Percentiles rank a stretch among this genome's conserved stretches.
Evolutionary conservation across 2,888 invertebrate species (phyloP).

Genomic region (Oscheius sp.): DNA sequence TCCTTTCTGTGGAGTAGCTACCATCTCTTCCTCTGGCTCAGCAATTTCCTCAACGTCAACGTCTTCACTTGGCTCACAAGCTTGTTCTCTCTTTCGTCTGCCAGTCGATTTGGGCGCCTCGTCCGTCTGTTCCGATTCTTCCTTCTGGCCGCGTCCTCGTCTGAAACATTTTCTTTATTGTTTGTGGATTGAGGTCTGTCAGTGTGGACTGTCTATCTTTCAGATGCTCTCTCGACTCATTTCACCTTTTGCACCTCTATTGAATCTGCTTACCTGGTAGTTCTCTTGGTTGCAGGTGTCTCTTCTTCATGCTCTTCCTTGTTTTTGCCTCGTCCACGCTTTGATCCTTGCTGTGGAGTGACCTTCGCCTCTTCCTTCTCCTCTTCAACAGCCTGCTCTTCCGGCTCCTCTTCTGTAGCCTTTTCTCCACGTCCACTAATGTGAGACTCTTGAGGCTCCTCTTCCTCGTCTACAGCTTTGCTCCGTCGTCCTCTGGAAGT

Average conservation of each 20-base stretch:
- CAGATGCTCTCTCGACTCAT: too few species aligned
- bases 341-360: not conserved
- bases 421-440: conserved; percentile 8
- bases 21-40: conserved; percentile 29
- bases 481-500: conserved; percentile 33
- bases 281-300: conserved; percentile 23
- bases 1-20: conserved; percentile 31
- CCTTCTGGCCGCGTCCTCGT: conserved; percentile 13
- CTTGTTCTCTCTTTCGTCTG: not conserved
- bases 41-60: conserved; percentile 20
- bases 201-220: too few species aligned
- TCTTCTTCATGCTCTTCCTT: conserved; percentile 31
- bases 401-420: not conserved
- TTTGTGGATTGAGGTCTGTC: too few species aligned
- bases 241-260: too few species aligned
- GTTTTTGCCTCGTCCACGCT: not conserved
- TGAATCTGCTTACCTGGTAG: not conserved
- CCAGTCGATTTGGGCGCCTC: conserved; percentile 17
- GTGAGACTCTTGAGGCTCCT: not conserved
- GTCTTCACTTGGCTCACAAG: conserved; percentile 4
- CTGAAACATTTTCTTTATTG: not conserved
- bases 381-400: conserved; percentile 11
- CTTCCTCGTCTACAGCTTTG: conserved; percentile 28
- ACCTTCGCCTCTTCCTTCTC: conserved; percentile 6
- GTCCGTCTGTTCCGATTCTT: conserved; percentile 15